phyloP scores from a whole-genome alignment of 2,113 vertebrate species.

The Rhegmatorhina hoffmannsi region DNA sequence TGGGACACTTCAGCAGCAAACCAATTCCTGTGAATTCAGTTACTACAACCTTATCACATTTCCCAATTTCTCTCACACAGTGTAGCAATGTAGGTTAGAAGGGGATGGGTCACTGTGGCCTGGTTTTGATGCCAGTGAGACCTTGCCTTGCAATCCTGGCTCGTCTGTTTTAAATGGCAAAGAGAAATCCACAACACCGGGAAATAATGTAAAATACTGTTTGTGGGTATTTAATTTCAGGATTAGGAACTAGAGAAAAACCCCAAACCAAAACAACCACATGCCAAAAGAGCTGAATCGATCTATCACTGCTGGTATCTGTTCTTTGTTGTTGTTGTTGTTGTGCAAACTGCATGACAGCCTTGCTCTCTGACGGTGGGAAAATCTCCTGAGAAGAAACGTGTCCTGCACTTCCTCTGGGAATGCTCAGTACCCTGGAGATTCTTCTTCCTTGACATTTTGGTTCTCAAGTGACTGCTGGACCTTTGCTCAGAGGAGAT shows the following conservation, averaged over 20 bases:
- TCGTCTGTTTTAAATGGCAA: not conserved
- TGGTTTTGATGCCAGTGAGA: not conserved
- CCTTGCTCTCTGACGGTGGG: constrained; percentile 56
- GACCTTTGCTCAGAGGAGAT: constrained; percentile 11
- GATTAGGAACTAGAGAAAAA: not conserved
- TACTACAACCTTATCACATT: not conserved
- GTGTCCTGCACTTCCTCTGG: constrained; percentile 70
- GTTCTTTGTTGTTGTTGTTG: not conserved
- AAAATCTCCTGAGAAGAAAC: constrained; percentile 68
- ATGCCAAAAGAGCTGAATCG: not conserved
- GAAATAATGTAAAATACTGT: not conserved
- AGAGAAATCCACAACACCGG: not conserved
- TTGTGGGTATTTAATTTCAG: not conserved
- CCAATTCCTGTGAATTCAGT: not conserved
- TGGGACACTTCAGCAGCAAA: not conserved
- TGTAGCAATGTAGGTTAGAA: not conserved
- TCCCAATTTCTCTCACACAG: not conserved
- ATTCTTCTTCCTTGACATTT: constrained; percentile 60
- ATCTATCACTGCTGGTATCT: constrained; percentile 46
- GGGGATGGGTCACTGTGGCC: not conserved
- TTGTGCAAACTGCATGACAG: not conserved
- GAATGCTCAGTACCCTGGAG: constrained; percentile 65
- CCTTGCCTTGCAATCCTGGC: not conserved
- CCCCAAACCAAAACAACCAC: not conserved
- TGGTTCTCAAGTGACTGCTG: constrained; percentile 52